Evolutionary conservation across 2,797 vertebrate genomes (phyloP).

Genomic region (Pseudochirops corinnae): DNA sequence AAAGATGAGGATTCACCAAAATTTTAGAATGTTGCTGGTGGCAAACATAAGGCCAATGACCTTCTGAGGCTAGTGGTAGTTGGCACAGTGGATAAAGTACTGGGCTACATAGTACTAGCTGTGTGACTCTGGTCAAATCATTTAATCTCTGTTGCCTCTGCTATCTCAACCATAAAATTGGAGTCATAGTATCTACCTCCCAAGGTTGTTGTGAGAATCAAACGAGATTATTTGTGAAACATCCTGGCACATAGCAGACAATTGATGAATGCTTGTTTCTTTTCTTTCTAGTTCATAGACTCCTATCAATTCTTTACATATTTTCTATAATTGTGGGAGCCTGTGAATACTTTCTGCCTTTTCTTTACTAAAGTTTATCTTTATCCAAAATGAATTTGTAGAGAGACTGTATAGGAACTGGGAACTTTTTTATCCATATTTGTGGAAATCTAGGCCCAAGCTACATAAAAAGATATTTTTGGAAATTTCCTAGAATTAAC

Average conservation of each 20-base stretch:
- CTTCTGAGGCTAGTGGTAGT: not conserved
- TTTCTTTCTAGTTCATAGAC: not conserved
- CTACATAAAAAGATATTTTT: not conserved
- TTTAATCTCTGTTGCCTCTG: not conserved
- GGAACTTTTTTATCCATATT: not conserved
- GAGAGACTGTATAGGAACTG: not conserved
- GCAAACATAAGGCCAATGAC: not conserved
- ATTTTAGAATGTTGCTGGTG: not conserved
- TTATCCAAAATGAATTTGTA: not conserved
- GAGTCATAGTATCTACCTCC: not conserved
- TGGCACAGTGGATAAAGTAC: not conserved
- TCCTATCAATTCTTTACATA: not conserved
- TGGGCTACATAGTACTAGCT: not conserved
- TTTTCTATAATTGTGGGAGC: not conserved
- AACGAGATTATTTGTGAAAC: not conserved
- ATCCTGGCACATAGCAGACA: not conserved
- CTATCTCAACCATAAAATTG: not conserved
- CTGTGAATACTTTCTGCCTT: not conserved
- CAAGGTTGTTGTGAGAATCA: not conserved
- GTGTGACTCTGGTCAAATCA: not conserved
- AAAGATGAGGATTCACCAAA: not conserved
- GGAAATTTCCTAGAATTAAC: not conserved
- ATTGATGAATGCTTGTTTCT: not conserved
- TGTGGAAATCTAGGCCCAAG: not conserved
- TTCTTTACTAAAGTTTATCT: not conserved